A percentile compares a stretch with the other conserved stretches of the same genome.
phyloP scores from a whole-genome alignment of 2,888 invertebrate species.

The Galerucella calmariensis region DNA sequence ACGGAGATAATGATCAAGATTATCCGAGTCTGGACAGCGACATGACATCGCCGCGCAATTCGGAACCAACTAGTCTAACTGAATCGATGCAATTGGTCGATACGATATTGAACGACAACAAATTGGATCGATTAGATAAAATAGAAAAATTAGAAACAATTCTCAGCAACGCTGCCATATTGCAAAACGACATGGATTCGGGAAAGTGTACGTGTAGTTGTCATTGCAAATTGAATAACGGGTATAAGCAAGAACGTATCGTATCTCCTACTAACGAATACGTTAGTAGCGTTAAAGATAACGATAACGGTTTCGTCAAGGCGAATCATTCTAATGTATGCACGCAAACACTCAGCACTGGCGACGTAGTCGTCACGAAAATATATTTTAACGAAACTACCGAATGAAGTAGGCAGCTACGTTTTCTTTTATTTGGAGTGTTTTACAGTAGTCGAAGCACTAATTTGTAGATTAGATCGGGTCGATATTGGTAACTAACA shows the following conservation, averaged over 20 bases:
- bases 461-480: constrained; percentile 8
- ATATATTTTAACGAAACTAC: constrained; percentile 68
- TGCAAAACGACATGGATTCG: constrained; percentile 68
- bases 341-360: constrained; percentile 89
- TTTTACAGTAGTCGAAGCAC: constrained; percentile 30
- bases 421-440: constrained; percentile 10
- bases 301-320: constrained; percentile 65
- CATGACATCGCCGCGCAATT: constrained; percentile 77
- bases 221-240: constrained; percentile 61
- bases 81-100: constrained; percentile 93
- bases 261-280: constrained; percentile 60
- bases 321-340: constrained; percentile 70
- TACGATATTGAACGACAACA: constrained; percentile 82
- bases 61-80: constrained; percentile 84
- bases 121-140: constrained; percentile 86
- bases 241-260: constrained; percentile 56
- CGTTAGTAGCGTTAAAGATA: constrained; percentile 52
- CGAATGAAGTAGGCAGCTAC: constrained; percentile 45
- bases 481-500: constrained; percentile 14
- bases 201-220: constrained; percentile 67
- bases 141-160: constrained; percentile 89
- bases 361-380: constrained; percentile 91
- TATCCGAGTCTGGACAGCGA: constrained; percentile 87
- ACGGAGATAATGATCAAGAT: constrained; percentile 77
- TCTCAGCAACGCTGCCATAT: constrained; percentile 80